These are phyloP conservation scores for Coptodon bakossiorum DNA, from an alignment of 2,113 vertebrate genomes.

Conservation along the genomic window DNA sequence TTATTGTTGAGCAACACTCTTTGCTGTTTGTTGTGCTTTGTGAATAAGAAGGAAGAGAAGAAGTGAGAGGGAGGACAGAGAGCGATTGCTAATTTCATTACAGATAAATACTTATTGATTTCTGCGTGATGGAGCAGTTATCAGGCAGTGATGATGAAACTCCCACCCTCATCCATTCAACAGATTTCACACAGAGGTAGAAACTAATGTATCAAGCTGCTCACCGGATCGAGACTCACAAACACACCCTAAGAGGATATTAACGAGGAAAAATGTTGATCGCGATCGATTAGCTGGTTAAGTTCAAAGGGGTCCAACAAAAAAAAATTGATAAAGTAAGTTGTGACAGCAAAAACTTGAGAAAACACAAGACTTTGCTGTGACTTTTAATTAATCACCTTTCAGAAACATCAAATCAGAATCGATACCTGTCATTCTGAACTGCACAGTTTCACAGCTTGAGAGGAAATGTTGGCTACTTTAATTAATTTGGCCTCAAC, in stretches of 20 bases:
- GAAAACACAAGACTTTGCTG: background rate
- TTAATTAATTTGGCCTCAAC: background rate
- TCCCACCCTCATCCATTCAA: background rate
- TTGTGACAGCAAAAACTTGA: background rate
- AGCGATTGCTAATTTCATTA: slow-evolving; percentile 14
- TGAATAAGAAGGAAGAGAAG: background rate
- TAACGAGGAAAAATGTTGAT: background rate
- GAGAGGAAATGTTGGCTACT: background rate
- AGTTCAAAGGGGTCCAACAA: background rate
- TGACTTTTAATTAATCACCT: background rate
- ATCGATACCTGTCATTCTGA: background rate
- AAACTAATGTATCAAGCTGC: background rate
- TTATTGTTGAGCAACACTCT: background rate
- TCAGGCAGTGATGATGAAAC: background rate
- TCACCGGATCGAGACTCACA: background rate
- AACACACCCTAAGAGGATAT: background rate
- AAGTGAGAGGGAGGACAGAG: background rate
- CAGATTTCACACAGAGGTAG: background rate
- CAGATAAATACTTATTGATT: slow-evolving; percentile 31
- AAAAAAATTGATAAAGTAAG: background rate
- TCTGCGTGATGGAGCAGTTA: background rate
- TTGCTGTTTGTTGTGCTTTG: background rate
- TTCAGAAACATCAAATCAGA: background rate
- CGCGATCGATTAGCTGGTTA: background rate
- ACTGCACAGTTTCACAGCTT: background rate